Evolutionary conservation across 2,797 vertebrate species (phyloP).

Genomic region (Euphonia xanthogaster): DNA sequence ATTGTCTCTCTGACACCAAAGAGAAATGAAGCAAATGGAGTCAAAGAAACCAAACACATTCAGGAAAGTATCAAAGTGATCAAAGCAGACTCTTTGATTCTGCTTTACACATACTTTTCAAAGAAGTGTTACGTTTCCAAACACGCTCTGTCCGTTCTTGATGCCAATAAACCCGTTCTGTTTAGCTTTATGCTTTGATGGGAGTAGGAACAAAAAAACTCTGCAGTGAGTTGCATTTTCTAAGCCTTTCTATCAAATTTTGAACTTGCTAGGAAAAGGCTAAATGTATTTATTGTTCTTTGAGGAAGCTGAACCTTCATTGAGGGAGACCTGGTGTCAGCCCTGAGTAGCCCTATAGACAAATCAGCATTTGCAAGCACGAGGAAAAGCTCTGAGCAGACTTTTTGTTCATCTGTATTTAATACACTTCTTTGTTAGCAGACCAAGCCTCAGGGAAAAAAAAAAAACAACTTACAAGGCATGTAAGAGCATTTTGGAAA

Average conservation of each 20-base stretch:
- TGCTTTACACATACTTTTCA: background rate
- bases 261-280: slow-evolving; percentile 2
- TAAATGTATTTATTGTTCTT: slow-evolving; percentile 5
- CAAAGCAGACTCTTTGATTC: slow-evolving; percentile 47
- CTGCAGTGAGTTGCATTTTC: background rate
- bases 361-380: background rate
- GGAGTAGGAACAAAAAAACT: background rate
- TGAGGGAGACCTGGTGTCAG: background rate
- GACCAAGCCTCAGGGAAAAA: background rate
- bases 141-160: background rate
- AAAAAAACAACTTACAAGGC: background rate
- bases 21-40: background rate
- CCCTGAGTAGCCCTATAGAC: background rate
- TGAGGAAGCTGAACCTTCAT: background rate
- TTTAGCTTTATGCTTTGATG: background rate
- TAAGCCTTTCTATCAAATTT: background rate
- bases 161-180: background rate
- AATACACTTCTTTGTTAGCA: slow-evolving; percentile 29
- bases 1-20: slow-evolving; percentile 35
- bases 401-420: slow-evolving; percentile 38
- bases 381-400: background rate
- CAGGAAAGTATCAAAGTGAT: slow-evolving; percentile 35
- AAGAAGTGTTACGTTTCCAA: slow-evolving; percentile 14
- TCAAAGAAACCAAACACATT: background rate
- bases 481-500: background rate